Percentiles rank a stretch among this genome's conserved stretches.
phyloP scores from a whole-genome alignment of 1,140 invertebrate genomes.

The Stegodyphus dumicola region DNA sequence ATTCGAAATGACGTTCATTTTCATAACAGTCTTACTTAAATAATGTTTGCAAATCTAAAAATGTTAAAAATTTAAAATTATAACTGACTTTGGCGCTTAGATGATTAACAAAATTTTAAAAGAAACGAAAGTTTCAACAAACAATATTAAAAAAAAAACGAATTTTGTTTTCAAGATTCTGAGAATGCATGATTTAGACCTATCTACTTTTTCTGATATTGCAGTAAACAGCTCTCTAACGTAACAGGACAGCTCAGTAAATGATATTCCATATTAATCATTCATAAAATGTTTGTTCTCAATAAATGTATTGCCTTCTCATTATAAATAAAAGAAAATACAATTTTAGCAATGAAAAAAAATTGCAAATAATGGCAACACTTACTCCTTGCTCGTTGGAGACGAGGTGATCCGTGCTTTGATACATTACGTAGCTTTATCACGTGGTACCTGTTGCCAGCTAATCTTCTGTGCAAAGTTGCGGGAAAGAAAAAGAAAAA shows the following conservation, averaged over 20 bases:
- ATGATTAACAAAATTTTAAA: too few species aligned
- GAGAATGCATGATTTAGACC: too few species aligned
- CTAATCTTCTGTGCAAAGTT: neutral
- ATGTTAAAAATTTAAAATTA: too few species aligned
- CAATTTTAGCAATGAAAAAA: neutral
- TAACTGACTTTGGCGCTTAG: too few species aligned
- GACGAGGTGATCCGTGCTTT: constrained; percentile 48
- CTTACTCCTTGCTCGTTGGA: constrained; percentile 50
- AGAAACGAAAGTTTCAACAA: too few species aligned
- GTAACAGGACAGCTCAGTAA: neutral
- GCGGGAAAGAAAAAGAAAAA: neutral
- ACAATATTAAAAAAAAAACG: too few species aligned
- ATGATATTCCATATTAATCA: neutral
- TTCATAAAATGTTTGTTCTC: neutral
- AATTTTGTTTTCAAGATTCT: too few species aligned
- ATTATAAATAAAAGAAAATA: neutral
- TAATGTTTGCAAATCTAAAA: too few species aligned
- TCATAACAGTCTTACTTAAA: too few species aligned
- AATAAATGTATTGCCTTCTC: neutral
- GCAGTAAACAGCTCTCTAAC: neutral
- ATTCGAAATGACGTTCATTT: too few species aligned
- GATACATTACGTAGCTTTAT: constrained; percentile 24
- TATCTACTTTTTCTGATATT: too few species aligned
- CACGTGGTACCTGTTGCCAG: constrained; percentile 19
- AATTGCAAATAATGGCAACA: neutral